phyloP scores from a whole-genome alignment of 2,113 vertebrate genomes.

The Bostrychus sinensis region DNA sequence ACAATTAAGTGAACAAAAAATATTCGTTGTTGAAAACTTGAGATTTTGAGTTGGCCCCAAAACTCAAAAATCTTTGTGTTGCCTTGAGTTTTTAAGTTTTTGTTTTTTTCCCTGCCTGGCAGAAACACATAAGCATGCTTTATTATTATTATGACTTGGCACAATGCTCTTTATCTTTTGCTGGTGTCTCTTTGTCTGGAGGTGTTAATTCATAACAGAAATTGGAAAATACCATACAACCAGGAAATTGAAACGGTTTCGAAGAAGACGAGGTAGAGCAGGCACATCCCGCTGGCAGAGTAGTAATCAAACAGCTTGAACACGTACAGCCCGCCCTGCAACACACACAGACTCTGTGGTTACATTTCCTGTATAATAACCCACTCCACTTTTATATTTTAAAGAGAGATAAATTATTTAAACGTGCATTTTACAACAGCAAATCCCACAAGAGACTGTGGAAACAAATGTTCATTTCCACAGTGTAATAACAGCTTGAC shows the following conservation, averaged over 20 bases:
- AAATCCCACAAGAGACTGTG: constrained; percentile 1
- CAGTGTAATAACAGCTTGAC: neutral
- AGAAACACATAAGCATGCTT: no score
- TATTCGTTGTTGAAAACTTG: no score
- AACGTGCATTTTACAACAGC: neutral
- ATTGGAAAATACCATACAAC: constrained; percentile 82
- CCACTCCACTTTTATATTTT: neutral
- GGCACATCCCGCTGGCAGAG: constrained; percentile 92
- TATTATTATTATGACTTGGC: neutral
- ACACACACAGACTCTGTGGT: constrained; percentile 47
- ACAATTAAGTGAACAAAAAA: no score
- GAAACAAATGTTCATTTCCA: constrained; percentile 1
- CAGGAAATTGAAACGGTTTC: constrained; percentile 91
- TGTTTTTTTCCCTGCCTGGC: no score
- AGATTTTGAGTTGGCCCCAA: no score
- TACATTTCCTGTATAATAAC: neutral
- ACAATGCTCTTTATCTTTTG: neutral
- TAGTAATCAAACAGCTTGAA: constrained; percentile 96
- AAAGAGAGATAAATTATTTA: neutral
- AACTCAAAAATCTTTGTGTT: no score
- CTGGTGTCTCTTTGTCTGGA: neutral
- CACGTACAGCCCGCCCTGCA: constrained; percentile 88
- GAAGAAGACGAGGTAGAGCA: constrained; percentile 92
- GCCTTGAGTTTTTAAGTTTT: no score
- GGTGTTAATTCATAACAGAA: neutral